Evolutionary conservation across 2,888 invertebrate genomes (phyloP).

Genomic region (Tortricodes alternella): DNA sequence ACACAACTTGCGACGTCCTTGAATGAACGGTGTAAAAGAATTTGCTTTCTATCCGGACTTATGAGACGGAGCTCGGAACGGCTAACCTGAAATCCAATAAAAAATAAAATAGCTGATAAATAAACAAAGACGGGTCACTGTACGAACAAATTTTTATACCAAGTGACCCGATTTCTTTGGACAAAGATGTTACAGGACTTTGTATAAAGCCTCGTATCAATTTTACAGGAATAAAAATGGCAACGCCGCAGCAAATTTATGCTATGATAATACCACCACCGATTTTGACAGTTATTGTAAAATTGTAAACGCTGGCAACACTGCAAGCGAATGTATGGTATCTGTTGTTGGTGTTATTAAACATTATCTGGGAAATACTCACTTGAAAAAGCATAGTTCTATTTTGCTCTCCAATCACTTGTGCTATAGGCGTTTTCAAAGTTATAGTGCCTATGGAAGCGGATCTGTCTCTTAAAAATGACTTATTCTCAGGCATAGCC

Average conservation of each 20-base stretch:
- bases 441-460: constrained; percentile 84
- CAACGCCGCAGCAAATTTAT: no score
- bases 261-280: no score
- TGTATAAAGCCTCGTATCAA: no score
- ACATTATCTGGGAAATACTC: constrained; percentile 42
- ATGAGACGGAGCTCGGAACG: constrained; percentile 93
- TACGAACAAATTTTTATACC: no score
- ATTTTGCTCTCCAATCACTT: constrained; percentile 87
- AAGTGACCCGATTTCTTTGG: no score
- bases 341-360: background rate
- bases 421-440: constrained; percentile 71
- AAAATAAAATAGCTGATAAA: background rate
- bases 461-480: constrained; percentile 80
- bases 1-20: constrained; percentile 95
- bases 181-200: no score
- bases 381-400: constrained; percentile 96
- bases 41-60: constrained; percentile 95
- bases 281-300: no score
- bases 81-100: constrained; percentile 84
- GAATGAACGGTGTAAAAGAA: constrained; percentile 93
- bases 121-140: no score
- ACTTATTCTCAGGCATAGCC: constrained; percentile 64
- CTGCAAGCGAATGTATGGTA: no score
- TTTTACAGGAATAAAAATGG: no score
- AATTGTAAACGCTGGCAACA: no score